Base-by-base conservation (phyloP, 1,140 invertebrate genomes). In the Tetramorium parvispinum region DNA sequence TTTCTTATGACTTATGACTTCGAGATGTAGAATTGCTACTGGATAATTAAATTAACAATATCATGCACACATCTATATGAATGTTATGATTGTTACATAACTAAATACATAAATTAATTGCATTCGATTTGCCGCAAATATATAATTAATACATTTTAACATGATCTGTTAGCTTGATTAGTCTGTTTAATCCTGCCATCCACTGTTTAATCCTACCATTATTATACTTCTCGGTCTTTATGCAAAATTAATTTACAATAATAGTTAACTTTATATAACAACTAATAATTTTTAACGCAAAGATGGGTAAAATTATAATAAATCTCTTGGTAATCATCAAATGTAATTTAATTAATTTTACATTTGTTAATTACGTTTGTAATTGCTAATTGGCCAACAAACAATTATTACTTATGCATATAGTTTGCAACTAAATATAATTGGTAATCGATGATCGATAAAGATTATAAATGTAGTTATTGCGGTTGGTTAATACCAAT, bases 311-410 rank as follows among this genome's bases (percentile, higher is more conserved):
- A 65, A 51, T 65, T 43, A 21, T 77, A 61, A 77, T 77, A 3
- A 65, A 46, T 27, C 18, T 40, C 16, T 24, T 59, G n/a, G 16
- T 24, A 76, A 59, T 76, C 32, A 40, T 57, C 53, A 43, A 24
- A 76, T 59, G 32, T 57, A 59, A 76, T 76, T 76, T 40, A 75
- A 32, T 55, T 40, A 40, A 57, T 40, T 76, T 75, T 57, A 76
- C 53, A 76, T 57, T 75, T 73, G 70, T 21, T 75, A 55, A 75
- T 73, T 73, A 73, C n/a, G 27, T 21, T 55, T 21, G 32, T 57
- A 57, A 40, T 57, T 57, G 51, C 32, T 53, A 55, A 37, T 53
- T 73, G 27, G 27, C 13, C 32, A 76, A 51, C 16, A 27, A 57
- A 57, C 21, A 57, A 57, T 76, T 40, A 24, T 55, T 76, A 55